Evolutionary conservation across 2,797 vertebrate genomes (phyloP).

Genomic region (Propithecus deckenii): DNA sequence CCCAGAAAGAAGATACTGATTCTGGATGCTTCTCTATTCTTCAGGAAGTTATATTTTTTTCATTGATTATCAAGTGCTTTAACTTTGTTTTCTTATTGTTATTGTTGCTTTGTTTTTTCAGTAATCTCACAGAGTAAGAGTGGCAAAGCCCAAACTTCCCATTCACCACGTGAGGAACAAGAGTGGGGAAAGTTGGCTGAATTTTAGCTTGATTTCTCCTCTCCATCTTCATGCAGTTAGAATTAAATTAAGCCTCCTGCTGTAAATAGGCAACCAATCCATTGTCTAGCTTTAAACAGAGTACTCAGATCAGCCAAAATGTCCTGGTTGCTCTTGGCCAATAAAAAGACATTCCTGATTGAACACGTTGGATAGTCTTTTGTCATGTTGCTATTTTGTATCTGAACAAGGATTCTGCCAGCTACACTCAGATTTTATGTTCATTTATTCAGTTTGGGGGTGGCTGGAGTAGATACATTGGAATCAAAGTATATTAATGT

Average conservation of each 20-base stretch:
- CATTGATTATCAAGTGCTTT: background rate
- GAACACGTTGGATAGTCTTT: slow-evolving; percentile 43
- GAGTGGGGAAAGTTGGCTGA: background rate
- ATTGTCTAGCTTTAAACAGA: background rate
- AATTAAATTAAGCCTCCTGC: background rate
- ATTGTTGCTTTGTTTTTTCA: background rate
- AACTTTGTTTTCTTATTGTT: background rate
- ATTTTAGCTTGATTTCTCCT: background rate
- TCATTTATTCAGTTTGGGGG: slow-evolving; percentile 55
- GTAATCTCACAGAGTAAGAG: background rate
- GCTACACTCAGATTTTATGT: slow-evolving; percentile 67
- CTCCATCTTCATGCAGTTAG: background rate
- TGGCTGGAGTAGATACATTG: background rate
- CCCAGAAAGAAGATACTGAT: background rate
- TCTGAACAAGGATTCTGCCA: slow-evolving; percentile 51
- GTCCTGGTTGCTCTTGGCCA: background rate
- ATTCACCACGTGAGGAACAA: background rate
- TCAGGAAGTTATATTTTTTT: background rate
- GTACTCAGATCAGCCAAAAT: background rate
- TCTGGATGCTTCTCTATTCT: background rate
- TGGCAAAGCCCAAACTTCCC: background rate
- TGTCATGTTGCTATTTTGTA: slow-evolving; percentile 57
- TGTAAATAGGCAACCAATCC: background rate
- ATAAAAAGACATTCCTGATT: background rate
- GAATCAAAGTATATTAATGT: background rate